Base-by-base conservation (phyloP, 1,140 invertebrate genomes). In the Ectropis grisescens region DNA sequence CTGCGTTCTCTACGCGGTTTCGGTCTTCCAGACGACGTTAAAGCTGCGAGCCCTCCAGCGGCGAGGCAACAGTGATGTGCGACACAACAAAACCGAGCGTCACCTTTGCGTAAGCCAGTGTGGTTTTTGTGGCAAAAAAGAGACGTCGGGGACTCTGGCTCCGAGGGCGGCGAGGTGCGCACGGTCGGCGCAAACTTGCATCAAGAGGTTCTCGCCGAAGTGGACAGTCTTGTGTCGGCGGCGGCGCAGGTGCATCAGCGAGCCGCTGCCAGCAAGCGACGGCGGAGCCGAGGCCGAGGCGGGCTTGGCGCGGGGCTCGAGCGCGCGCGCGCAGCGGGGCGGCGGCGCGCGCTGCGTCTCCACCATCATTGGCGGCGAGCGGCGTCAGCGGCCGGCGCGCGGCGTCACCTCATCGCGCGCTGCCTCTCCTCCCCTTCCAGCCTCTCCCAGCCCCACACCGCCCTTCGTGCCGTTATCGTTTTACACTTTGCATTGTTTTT, bases 221-320 rank as follows among this genome's bases (percentile, higher is more conserved):
- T 91, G 89, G 8, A 91, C 89, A 23, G 89, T 90, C 74, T 90
- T 90, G 72, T 90, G 87, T 29, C 89, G 83, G 23, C 89, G 83
- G 12, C 89, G 82, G 29, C 88, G 85, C 24, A 84, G 72, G 41
- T 86, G 85, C 43, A 87, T 76, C 34, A 81, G 80, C 19, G 79
- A 84, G 41, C 82, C 83, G 50, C 74, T 70, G 52, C 72, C 72
- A 53, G 67, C 72, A 36, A 64, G 71, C 56, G 55, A 83, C 49
- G 66, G 69, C 48, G 58, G 82, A 50, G 64, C 78, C 24, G 65
- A 75, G 41, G 47, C 66, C 42, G 59, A 68, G 29, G 56, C 53
- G 57, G 68, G 59, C 58, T 76, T 82, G 69, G 52, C 52, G 50
- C 78, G 75, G 33, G 55, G 54, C 40, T 76, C 72, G 37, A 58